Conservation (phyloP, 2,113 vertebrate species). For the Pluvianellus socialis region DNA sequence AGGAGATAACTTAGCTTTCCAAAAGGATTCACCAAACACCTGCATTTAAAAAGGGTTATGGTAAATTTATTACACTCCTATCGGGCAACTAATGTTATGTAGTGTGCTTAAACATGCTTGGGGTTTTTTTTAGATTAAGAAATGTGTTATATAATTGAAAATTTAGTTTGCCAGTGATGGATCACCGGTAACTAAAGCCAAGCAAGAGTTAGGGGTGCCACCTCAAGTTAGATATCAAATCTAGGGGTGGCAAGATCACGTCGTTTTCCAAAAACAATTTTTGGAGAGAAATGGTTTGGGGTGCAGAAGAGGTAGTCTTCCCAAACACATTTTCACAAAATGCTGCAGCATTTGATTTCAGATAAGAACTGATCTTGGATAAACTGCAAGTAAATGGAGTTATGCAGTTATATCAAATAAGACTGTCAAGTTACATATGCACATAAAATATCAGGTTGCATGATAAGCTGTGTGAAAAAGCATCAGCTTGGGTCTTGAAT, state of each 20-base stretch:
- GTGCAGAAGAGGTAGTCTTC: not conserved
- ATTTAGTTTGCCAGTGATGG: not conserved
- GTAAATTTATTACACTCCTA: not conserved
- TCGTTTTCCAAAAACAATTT: not conserved
- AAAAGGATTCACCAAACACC: not conserved
- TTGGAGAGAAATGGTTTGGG: not conserved
- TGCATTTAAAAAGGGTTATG: not conserved
- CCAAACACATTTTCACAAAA: not conserved
- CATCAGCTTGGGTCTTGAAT: not conserved
- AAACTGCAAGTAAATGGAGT: not conserved
- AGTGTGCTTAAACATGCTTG: not conserved
- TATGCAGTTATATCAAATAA: not conserved
- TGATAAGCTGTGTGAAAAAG: not conserved
- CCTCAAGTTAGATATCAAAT: not conserved
- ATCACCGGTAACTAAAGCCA: not conserved
- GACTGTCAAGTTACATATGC: not conserved
- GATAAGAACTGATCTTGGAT: not conserved
- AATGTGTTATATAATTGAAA: not conserved
- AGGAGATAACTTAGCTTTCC: not conserved
- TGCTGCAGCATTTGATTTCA: not conserved
- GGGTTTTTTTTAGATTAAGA: not conserved
- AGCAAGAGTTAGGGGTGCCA: not conserved
- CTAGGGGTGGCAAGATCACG: not conserved
- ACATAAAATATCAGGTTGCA: not conserved
- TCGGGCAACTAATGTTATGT: not conserved